Evolutionary conservation across 2,888 invertebrate genomes (phyloP).

Genomic region (Serripes groenlandicus): DNA sequence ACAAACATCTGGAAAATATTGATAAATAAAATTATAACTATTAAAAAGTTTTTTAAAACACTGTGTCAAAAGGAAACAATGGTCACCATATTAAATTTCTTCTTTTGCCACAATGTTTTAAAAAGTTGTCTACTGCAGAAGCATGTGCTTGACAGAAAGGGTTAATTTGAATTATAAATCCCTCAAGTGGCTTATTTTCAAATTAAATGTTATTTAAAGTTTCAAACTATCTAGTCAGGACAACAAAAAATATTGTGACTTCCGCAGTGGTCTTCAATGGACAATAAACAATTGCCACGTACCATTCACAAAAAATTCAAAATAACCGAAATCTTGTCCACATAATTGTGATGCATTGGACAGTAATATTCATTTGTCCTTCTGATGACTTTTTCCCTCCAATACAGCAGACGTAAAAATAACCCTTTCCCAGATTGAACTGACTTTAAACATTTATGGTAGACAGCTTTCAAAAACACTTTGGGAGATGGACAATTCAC

Average conservation of each 20-base stretch:
- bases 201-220: slow-evolving; percentile 58
- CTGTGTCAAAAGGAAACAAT: neutral
- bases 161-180: slow-evolving; percentile 64
- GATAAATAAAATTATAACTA: too few species aligned
- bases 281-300: slow-evolving; percentile 49
- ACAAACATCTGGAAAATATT: too few species aligned
- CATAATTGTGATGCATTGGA: slow-evolving; percentile 68
- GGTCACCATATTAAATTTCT: neutral
- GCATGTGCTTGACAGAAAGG: too few species aligned
- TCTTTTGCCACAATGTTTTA: too few species aligned
- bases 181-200: slow-evolving; percentile 40
- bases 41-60: too few species aligned
- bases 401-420: slow-evolving; percentile 52
- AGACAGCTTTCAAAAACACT: too few species aligned
- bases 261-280: slow-evolving; percentile 50
- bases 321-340: slow-evolving; percentile 57
- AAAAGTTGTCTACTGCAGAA: too few species aligned
- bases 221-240: slow-evolving; percentile 60
- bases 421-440: too few species aligned
- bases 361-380: slow-evolving; percentile 66
- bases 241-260: slow-evolving; percentile 64
- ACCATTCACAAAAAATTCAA: slow-evolving; percentile 57
- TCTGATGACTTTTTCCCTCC: slow-evolving; percentile 59
- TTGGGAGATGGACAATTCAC: too few species aligned
- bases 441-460: too few species aligned